Evolutionary conservation across 1,140 invertebrate genomes (phyloP).

Genomic region (Pteromalus puparum): DNA sequence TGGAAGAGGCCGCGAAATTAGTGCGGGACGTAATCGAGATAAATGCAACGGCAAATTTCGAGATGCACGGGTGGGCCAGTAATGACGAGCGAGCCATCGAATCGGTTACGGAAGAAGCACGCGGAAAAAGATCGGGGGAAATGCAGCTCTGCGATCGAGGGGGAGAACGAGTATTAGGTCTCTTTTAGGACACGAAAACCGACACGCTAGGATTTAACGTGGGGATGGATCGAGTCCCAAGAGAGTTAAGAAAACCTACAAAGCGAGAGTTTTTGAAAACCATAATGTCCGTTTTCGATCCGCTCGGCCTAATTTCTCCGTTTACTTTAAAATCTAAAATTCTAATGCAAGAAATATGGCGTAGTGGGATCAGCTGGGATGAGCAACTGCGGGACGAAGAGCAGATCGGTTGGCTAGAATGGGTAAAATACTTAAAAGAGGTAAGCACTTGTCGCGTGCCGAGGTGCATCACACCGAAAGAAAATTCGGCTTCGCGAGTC

Average conservation of each 20-base stretch:
- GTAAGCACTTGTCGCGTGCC: neutral
- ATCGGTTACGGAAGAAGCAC: neutral
- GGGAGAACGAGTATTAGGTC: slow-evolving; percentile 30
- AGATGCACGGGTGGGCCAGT: slow-evolving; percentile 35
- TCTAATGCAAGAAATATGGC: slow-evolving; percentile 55
- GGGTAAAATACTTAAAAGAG: slow-evolving; percentile 6
- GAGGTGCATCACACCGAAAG: neutral
- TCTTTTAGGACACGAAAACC: slow-evolving; percentile 24
- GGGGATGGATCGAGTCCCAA: neutral
- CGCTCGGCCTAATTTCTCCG: slow-evolving; percentile 56
- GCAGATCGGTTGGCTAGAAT: slow-evolving; percentile 31
- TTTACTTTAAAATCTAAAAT: slow-evolving; percentile 52
- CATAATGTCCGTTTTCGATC: slow-evolving; percentile 60
- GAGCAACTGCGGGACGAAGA: slow-evolving; percentile 43
- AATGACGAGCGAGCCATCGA: slow-evolving; percentile 9
- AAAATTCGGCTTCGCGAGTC: neutral
- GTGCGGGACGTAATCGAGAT: slow-evolving; percentile 57
- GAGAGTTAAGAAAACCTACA: slow-evolving; percentile 38
- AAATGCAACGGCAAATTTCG: slow-evolving; percentile 46
- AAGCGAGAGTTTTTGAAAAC: slow-evolving; percentile 47
- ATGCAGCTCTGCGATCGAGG: neutral
- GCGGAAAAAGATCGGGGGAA: neutral
- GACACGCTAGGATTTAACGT: slow-evolving; percentile 27
- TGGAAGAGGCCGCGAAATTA: slow-evolving; percentile 48
- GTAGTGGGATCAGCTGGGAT: slow-evolving; percentile 56